Base-by-base conservation (phyloP, 1,140 invertebrate species). In the Mamestra configurata region DNA sequence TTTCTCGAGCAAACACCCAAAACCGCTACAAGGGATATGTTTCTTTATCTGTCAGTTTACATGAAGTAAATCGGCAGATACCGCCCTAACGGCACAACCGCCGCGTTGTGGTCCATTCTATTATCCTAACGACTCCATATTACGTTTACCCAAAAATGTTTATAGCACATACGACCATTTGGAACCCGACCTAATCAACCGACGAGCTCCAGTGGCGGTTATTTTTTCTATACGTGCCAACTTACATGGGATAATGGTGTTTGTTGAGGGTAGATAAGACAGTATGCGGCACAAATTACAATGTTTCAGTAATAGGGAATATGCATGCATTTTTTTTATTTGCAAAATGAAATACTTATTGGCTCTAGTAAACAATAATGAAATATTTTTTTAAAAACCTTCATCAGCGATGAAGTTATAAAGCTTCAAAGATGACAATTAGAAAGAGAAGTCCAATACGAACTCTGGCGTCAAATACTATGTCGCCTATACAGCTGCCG, bases 81-180 rank as follows among this genome's bases (percentile, higher is more conserved):
- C 68, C 46, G 37, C 49, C 72, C 27, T 83, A 83, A 83, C 75
- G 64, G 66, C 78, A 73, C 37, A 35, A 37, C 43, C 51, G 77
- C 71, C 70, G 73, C 37, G 64, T 72, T 82, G 79, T 79, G 79
- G 84, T 72, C 84, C 55, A 51, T 83, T 80, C 90, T 91, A 90
- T 90, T 88, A 91, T 85, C 83, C 84, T 88, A 93, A 91, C 86
- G 88, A 88, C 86, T 81, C 85, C 80, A 89, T 92, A 93, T 93
- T 92, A 89, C 90, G 87, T 92, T 90, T 89, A 91, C 90, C 90
- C 89, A 89, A 91, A 92, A 91, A 90, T 92, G 87, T 89, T 92
- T 88, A 87, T 86, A 81, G 83, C 79, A 70, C 68, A 80, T 81
- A 73, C 77, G 79, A 76, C 82, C 82, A 83, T 86, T 88, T 57